A percentile compares a stretch with the other conserved stretches of the same genome.
These are phyloP conservation scores for Periophthalmus magnuspinnatus DNA, from an alignment of 2,797 vertebrate species.

Conservation along the genomic window DNA sequence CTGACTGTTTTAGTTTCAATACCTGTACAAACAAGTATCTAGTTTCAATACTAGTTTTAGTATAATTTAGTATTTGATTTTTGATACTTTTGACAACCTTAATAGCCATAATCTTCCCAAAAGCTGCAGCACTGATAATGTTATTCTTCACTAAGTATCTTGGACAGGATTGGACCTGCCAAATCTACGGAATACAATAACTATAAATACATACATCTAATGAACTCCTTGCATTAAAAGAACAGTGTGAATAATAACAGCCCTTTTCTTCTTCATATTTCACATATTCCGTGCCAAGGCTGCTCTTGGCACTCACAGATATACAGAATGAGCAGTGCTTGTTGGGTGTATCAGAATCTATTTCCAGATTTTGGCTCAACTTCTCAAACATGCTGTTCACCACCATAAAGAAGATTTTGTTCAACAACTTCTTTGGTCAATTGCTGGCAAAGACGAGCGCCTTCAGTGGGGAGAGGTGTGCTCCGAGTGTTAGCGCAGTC, in stretches of 20 bases:
- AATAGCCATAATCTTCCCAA: no score
- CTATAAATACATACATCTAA: not conserved
- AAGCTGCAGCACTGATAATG: not conserved
- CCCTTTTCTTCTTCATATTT: not conserved
- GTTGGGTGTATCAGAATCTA: not conserved
- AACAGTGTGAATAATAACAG: not conserved
- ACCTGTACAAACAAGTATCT: no score
- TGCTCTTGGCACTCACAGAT: not conserved
- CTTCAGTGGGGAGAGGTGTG: conserved; percentile 24
- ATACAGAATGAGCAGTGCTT: conserved; percentile 6
- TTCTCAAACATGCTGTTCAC: conserved; percentile 17
- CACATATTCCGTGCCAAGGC: not conserved
- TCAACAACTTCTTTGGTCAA: conserved; percentile 29
- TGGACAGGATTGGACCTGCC: not conserved
- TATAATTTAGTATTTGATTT: no score
- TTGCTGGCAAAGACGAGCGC: conserved; percentile 24
- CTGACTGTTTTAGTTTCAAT: no score
- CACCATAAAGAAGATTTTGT: conserved; percentile 3
- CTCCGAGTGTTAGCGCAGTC: conserved; percentile 39
- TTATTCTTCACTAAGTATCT: not conserved
- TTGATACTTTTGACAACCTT: no score
- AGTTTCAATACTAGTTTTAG: no score
- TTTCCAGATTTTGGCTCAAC: conserved; percentile 23
- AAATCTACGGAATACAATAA: not conserved
- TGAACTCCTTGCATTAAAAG: not conserved